Evolutionary conservation across 2,797 vertebrate species (phyloP).

Genomic region (Graptemys geographica): DNA sequence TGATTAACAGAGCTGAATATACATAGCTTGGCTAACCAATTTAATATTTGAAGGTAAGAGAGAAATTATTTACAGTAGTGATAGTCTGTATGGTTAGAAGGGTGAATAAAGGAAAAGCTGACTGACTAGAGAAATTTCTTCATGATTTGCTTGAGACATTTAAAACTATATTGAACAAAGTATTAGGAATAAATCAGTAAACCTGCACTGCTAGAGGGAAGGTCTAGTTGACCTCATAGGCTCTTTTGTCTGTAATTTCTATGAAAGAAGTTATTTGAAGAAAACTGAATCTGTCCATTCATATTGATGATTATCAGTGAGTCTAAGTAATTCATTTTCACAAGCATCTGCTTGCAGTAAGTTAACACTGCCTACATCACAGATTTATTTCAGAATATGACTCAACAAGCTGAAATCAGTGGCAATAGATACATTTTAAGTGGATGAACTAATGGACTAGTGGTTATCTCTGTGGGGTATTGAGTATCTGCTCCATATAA

Average conservation of each 20-base stretch:
- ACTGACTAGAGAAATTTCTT: not conserved
- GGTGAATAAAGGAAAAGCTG: not conserved
- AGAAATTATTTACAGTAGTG: not conserved
- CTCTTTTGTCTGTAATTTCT: not conserved
- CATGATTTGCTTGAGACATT: not conserved
- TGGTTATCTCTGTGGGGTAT: not conserved
- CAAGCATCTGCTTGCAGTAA: fast-evolving
- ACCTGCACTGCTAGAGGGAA: not conserved
- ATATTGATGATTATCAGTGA: not conserved
- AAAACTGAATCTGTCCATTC: not conserved
- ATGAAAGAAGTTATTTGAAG: not conserved
- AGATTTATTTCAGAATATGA: too few relatives aligned
- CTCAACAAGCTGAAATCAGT: not conserved
- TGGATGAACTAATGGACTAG: not conserved
- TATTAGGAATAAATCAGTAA: not conserved
- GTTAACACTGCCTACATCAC: not conserved
- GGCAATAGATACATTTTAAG: not conserved
- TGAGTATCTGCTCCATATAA: not conserved
- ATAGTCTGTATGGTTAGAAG: not conserved
- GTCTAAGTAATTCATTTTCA: not conserved
- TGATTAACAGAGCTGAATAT: not conserved
- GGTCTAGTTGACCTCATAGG: not conserved
- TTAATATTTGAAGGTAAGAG: not conserved
- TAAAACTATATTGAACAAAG: not conserved
- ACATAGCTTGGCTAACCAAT: not conserved